Percentiles rank a stretch among this genome's conserved stretches.
These are phyloP conservation scores for Unio delphinus DNA, from an alignment of 2,888 invertebrate genomes.

Conservation along the genomic window DNA sequence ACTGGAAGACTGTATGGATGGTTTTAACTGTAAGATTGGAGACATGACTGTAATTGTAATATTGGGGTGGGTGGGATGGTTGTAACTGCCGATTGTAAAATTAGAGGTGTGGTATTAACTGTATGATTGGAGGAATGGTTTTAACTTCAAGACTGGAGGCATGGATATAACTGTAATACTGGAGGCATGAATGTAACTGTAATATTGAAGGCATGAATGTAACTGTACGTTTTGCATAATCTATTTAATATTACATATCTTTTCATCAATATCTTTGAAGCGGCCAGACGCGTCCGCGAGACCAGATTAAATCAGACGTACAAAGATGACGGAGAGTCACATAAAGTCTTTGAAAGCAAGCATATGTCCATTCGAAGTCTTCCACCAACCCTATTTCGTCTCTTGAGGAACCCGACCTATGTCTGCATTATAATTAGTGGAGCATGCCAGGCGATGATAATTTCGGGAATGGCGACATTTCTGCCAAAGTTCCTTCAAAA, in stretches of 20 bases:
- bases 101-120: too few species aligned
- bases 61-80: too few species aligned
- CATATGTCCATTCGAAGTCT: slow-evolving; percentile 19
- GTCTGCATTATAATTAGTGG: slow-evolving; percentile 79
- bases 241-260: too few species aligned
- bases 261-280: too few species aligned
- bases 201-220: slow-evolving; percentile 24
- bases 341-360: background rate
- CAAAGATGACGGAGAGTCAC: slow-evolving; percentile 15
- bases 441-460: slow-evolving; percentile 73
- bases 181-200: slow-evolving; percentile 16
- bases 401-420: slow-evolving; percentile 69
- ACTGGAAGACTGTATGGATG: too few species aligned
- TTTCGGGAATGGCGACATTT: slow-evolving; percentile 79
- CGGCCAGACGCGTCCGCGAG: slow-evolving; percentile 37
- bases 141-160: too few species aligned
- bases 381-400: slow-evolving; percentile 30
- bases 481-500: slow-evolving; percentile 84
- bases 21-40: too few species aligned
- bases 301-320: slow-evolving; percentile 53
- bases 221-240: too few species aligned
- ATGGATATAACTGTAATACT: slow-evolving; percentile 3
- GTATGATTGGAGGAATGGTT: too few species aligned
- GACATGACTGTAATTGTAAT: too few species aligned
- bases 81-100: too few species aligned